Percentiles rank a stretch among this genome's conserved stretches.
Evolutionary conservation across 2,797 vertebrate species (phyloP).

Genomic region (Amphiprion clarkii): DNA sequence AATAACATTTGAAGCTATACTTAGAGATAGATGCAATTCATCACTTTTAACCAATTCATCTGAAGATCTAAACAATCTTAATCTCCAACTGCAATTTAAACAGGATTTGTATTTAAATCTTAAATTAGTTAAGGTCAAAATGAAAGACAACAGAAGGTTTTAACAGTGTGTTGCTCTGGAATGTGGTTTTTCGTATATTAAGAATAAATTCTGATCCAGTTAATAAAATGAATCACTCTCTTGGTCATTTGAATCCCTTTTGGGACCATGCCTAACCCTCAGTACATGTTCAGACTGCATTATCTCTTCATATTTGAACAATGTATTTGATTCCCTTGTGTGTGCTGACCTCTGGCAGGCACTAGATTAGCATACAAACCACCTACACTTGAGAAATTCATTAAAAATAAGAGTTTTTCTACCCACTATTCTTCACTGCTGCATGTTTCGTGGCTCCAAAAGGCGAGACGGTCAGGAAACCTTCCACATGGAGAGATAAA

Average conservation of each 20-base stretch:
- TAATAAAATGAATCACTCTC: not conserved
- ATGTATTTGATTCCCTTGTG: not conserved
- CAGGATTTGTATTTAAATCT: no score
- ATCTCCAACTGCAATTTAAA: no score
- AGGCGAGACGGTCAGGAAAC: constrained; percentile 1
- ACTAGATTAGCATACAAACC: constrained; percentile 43
- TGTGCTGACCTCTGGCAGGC: constrained; percentile 19
- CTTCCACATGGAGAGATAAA: constrained; percentile 42
- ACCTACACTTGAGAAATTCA: constrained; percentile 37
- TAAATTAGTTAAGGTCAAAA: no score
- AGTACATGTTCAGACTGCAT: not conserved
- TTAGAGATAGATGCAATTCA: no score
- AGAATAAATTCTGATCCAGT: no score
- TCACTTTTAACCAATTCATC: no score
- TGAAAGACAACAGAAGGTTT: no score
- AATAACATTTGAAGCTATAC: no score
- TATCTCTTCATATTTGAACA: constrained; percentile 4
- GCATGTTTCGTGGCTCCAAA: constrained; percentile 27
- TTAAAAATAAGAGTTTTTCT: constrained; percentile 39
- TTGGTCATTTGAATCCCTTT: not conserved
- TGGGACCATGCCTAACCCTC: no score
- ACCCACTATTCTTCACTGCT: constrained; percentile 6
- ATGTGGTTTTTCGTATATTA: no score
- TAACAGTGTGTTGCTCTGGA: no score
- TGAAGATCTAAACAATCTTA: no score